Evolutionary conservation across 2,797 vertebrate genomes (phyloP), one percentile per base, ranked within the genome.

Genomic region (Pseudochaenichthys georgianus): DNA sequence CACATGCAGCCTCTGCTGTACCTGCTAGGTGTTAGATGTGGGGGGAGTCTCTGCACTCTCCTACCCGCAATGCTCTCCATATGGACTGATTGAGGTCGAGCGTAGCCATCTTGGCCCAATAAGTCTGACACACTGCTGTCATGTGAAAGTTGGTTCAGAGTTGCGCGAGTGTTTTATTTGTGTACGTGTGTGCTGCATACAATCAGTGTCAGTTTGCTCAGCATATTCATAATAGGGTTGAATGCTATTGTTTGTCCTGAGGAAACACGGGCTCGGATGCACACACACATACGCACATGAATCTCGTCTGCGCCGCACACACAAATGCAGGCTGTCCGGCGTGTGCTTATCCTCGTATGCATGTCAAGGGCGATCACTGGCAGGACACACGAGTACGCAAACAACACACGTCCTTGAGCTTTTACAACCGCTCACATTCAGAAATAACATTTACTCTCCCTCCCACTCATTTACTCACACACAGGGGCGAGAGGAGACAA

Each of bases 311-410:
- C 21, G 17, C 21, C 0, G 1, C 60, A 68, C 52, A 81, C 75
- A 84, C 82, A 81, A 67, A 80, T 51, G 62, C 62, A 77, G 61
- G 38, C 64, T 59, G 84, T 84, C 85, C 89, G 88, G 88, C 89
- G 80, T 88, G 82, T 79, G 72, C 57, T 77, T 80, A 77, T 88
- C 74, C 88, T 87, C 80, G 64, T 77, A 73, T 86, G 81, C 85
- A 66, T 69, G 71, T 77, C 93, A 92, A 93, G 91, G 90, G 70
- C 89, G 89, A 88, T 90, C 83, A 88, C 77, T 76, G 72, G 83
- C 70, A 70, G 83, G 78, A 76, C 70, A 82, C 42, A 58, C 53
- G 70, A 38, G 50, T 5, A 60, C 54, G 13, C 65, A 78, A 81
- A 80, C 53, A 65, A 63, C 64, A 69, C 82, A 73, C 19, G 74